A percentile compares a stretch with the other conserved stretches of the same genome.
Evolutionary conservation across 2,888 invertebrate species (phyloP).

Genomic region (Apotomis turbidana): DNA sequence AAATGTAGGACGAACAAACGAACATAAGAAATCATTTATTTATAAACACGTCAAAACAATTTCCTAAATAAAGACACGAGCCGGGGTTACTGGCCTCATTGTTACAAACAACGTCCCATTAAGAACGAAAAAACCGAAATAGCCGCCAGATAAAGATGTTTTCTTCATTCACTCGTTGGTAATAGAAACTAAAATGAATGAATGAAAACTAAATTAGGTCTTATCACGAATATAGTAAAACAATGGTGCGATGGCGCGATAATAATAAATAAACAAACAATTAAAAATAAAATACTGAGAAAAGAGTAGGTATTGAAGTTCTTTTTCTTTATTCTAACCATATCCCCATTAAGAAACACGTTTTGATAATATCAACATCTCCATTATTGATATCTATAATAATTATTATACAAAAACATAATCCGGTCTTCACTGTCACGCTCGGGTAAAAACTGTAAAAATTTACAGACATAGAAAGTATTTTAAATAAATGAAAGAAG

Average conservation of each 20-base stretch:
- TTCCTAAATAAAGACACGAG: conserved; percentile 23
- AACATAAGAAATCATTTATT: not conserved
- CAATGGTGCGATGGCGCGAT: conserved; percentile 8
- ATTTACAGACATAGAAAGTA: too few species aligned
- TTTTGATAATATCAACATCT: too few species aligned
- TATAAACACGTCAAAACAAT: conserved; percentile 26
- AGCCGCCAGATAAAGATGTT: conserved; percentile 52
- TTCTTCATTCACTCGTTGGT: conserved; percentile 26
- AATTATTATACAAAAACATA: too few species aligned
- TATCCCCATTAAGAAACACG: too few species aligned
- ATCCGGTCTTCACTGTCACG: too few species aligned
- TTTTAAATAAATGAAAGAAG: too few species aligned
- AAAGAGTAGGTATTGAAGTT: not conserved
- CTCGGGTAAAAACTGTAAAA: too few species aligned
- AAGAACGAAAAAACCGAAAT: conserved; percentile 56
- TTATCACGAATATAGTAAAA: not conserved
- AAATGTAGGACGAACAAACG: too few species aligned
- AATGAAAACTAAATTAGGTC: not conserved
- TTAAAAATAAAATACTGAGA: conserved; percentile 49
- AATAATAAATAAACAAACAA: conserved; percentile 17
- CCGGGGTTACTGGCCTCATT: conserved; percentile 60
- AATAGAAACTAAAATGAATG: conserved; percentile 22
- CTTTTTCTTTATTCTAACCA: not conserved
- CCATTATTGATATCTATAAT: too few species aligned
- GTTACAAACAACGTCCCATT: conserved; percentile 61